phyloP scores from a whole-genome alignment of 2,888 invertebrate species.

The Candidula unifasciata region DNA sequence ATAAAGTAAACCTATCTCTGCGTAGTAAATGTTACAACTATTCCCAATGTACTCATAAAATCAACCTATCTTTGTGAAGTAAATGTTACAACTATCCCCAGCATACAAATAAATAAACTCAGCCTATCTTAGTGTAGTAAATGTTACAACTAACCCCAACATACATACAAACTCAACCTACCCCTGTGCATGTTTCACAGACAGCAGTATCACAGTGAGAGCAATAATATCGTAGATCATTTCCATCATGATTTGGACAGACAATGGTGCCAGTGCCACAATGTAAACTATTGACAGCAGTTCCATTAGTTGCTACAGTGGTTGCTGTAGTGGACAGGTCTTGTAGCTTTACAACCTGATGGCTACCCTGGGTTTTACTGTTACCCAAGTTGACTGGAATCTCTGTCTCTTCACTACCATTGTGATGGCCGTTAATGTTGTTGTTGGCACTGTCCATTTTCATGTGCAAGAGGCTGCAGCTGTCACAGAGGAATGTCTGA shows the following conservation, averaged over 20 bases:
- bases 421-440: constrained; percentile 30
- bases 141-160: background rate
- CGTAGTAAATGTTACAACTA: too few relatives aligned
- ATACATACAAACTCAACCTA: background rate
- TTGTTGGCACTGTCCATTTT: constrained; percentile 58
- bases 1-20: background rate
- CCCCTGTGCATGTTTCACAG: constrained; percentile 79
- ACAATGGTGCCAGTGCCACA: constrained; percentile 63
- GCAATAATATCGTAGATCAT: constrained; percentile 78
- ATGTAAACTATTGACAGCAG: constrained; percentile 57
- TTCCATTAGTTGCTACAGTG: background rate
- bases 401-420: background rate
- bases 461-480: constrained; percentile 68
- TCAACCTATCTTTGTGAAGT: too few relatives aligned
- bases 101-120: background rate
- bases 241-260: constrained; percentile 76
- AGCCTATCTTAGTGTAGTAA: constrained; percentile 65
- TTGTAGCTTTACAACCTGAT: constrained; percentile 35
- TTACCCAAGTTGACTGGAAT: background rate
- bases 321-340: background rate
- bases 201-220: constrained; percentile 80
- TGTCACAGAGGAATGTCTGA: constrained; percentile 73
- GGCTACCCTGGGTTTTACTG: background rate
- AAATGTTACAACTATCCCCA: too few relatives aligned
- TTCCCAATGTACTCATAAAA: too few relatives aligned